Evolutionary conservation across 2,113 vertebrate genomes (phyloP).

Genomic region (Psammodynastes pulverulentus): DNA sequence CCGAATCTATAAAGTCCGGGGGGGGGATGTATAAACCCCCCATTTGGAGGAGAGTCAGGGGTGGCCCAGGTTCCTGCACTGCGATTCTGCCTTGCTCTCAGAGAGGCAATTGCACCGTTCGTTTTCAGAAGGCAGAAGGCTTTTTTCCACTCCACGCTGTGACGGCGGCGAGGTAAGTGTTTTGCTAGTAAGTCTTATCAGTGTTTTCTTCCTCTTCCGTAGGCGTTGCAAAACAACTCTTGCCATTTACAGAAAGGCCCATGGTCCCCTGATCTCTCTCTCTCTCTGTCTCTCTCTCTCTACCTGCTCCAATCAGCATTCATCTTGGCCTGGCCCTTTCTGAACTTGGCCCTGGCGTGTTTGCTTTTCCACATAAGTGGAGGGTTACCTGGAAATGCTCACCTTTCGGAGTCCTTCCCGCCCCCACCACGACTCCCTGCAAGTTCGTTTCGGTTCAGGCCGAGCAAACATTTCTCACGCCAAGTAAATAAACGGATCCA

Average conservation of each 20-base stretch:
- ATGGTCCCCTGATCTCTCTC: not conserved
- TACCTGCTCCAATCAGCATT: not conserved
- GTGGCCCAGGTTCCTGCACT: not conserved
- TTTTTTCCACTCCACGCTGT: no score
- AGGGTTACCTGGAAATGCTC: not conserved
- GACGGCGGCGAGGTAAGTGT: no score
- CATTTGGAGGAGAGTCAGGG: not conserved
- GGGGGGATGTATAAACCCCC: not conserved
- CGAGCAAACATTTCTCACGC: not conserved
- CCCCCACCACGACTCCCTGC: not conserved
- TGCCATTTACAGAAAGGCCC: not conserved
- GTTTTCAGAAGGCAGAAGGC: not conserved
- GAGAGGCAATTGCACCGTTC: accelerated
- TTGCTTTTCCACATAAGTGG: not conserved
- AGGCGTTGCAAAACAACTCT: not conserved
- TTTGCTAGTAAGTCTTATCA: not conserved
- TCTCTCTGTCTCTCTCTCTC: not conserved
- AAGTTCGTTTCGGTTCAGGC: not conserved
- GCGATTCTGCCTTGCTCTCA: not conserved
- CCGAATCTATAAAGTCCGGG: not conserved
- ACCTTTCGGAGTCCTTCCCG: not conserved
- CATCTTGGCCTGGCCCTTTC: not conserved
- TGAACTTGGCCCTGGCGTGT: not conserved
- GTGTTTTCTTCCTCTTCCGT: not conserved
- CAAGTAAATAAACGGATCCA: not conserved